Base-by-base conservation (phyloP, 2,888 invertebrate species). In the Fragum sueziense region DNA sequence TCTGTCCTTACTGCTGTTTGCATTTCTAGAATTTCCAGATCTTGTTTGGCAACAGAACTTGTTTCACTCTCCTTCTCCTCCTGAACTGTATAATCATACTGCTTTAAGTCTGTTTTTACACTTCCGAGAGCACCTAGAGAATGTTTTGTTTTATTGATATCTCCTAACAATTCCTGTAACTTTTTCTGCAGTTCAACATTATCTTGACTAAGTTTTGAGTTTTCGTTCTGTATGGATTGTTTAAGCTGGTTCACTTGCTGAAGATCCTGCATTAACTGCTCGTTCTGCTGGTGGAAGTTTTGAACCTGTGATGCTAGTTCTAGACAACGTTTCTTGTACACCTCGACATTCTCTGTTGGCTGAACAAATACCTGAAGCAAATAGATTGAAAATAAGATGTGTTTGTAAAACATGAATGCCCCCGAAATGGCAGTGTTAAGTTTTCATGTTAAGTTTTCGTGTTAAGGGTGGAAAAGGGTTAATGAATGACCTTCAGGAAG, bases 251-350 rank as follows among this genome's bases (percentile, higher is more conserved):
- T 86, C 14, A 85, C 76, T 22, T 84, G 79, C 69, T 89, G 85
- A 41, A 89, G 73, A 61, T 90, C 90, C 25, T 84, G 80, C 68
- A 89, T 80, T 54, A 90, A 81, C 70, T 88, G 88, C 67, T 88
- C 89, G 71, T 85, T 86, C 70, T 80, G 84, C 54, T 86, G 82
- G 59, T 85, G 80, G 71, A 85, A 85, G 65, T 85, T 81, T 11
- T 71, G 71, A 0, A 85, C 80, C 70, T 86, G 83, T 14, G 70
- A 59, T 22, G 83, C 79, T 3, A 86, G 72, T 22, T 82, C 80
- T 9, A 51, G 54, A 34, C 80, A 75, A 14, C 75, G 74, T 34
- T 62, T 68, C 57, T 86, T 78, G 51, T 79, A 70, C 1, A 77
- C 72, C 52, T 82, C 80, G 4, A 81, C 22, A 0, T 37, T 65